Conservation (phyloP, 1,140 invertebrate genomes). For the Drosophila mayri region DNA sequence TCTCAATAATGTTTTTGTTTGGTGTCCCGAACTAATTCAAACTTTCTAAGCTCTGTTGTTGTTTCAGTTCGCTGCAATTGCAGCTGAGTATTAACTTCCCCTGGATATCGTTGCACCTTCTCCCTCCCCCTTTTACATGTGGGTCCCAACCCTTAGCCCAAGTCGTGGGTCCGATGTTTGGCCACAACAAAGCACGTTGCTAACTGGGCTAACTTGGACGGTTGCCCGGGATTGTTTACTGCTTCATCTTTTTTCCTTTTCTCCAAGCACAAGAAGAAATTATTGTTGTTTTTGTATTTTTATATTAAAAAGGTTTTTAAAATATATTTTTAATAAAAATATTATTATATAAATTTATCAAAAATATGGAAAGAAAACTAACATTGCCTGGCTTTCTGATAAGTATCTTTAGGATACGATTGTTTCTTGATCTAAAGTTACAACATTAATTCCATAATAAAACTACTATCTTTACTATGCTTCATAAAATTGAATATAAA, state of each 20-base stretch:
- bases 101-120: slow-evolving; percentile 6
- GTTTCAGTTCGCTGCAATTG: slow-evolving; percentile 26
- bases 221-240: slow-evolving; percentile 44
- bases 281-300: background rate
- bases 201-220: slow-evolving; percentile 43
- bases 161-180: slow-evolving; percentile 23
- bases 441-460: background rate
- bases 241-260: slow-evolving; percentile 1
- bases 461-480: too few relatives aligned
- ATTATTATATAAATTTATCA: background rate
- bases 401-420: too few relatives aligned
- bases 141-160: slow-evolving; percentile 22
- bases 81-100: background rate
- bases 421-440: too few relatives aligned
- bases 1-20: slow-evolving; percentile 11
- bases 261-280: background rate
- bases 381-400: too few relatives aligned
- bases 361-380: too few relatives aligned
- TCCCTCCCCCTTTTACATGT: background rate
- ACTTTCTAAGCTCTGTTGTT: slow-evolving; percentile 4
- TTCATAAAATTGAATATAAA: too few relatives aligned
- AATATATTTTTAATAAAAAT: background rate
- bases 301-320: background rate
- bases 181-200: slow-evolving; percentile 48
- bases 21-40: background rate